Evolutionary conservation across 2,113 vertebrate genomes (phyloP), one percentile per base, ranked within the genome.

Genomic region (Picathartes gymnocephalus): DNA sequence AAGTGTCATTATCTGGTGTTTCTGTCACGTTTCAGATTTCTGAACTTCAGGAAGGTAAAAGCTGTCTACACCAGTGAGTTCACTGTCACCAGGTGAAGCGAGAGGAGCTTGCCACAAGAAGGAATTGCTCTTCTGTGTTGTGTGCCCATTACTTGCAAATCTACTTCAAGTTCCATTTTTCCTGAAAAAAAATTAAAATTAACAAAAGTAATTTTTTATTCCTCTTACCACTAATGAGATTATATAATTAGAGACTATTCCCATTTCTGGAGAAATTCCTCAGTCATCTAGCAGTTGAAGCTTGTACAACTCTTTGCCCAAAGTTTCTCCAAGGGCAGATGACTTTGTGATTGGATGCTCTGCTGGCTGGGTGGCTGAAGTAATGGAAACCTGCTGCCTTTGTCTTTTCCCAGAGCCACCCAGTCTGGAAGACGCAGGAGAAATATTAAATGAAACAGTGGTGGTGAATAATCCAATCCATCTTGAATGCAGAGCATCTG

Each of bases 361-460:
- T 93, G 54, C 85, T 82, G 45, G 18, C 30, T 58, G 66, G 27
- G 37, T 83, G 71, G 69, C 61, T 81, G 62, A 89, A 70, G 30
- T 84, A 91, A 80, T 86, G 51, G 50, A 77, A 71, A 71, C 51
- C 48, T 86, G 24, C 25, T 96, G 71, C 65, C 13, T 91, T 68
- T 51, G 44, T 93, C 30, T 72, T 97, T 95, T 93, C 58, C 56
- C 94, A 99, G 99, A 99, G 91, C 99, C 99, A 45, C 99, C 99
- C 31, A 97, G 66, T 50, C 98, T 99, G 90, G 97, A 98, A n/a
- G 68, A 97, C 77, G 98, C 98, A 47, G 99, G 98, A 64, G 98
- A 98, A 81, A 97, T 97, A 53, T 80, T 99, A 92, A 99, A 99
- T 94, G 98, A 99, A 96, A 99, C 99, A 2, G 98, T 99, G 78